Evolutionary conservation across 2,888 invertebrate species (phyloP), one percentile per base, ranked within the genome.

Genomic region (Morpho achilles): DNA sequence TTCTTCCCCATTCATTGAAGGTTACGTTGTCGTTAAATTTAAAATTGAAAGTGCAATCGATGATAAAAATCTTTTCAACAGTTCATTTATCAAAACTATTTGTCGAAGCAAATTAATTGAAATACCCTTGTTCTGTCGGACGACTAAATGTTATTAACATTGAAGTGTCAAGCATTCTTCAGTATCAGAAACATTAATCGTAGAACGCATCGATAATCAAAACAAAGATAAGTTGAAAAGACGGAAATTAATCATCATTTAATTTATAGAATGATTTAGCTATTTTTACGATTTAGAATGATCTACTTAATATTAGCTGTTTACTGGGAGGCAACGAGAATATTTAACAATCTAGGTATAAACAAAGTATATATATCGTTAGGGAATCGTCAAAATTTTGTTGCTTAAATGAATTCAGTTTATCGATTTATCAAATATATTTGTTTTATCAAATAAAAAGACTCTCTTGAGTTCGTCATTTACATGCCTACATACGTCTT

Each of bases 101-200:
- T 46, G 53, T 54, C 51, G 44, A 39, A 49, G 55, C 42, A 50
- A 45, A 53, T 51, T 56, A 56, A 62, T 62, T 54, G 53, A 54
- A 50, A 50, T 59, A 53, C 53, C 60, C 60, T 58, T 58, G 58
- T 55, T 55, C n/a, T 48, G 57, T 61, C 54, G 51, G 23, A 48
- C 48, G 48, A 54, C 45, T 48, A 52, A 55, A 48, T 45, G 32
- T 32, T 32, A 53, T 43, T 53, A 58, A 55, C 59, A 56, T 60
- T 60, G 56, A 60, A 41, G 48, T 55, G 60, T 55, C 58, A 44
- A 44, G 44, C 60, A 58, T 61, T 58, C 44, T 23, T 42, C 42
- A 39, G 50, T 48, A 10, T n/a, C 41, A 42, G 47, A 54, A 40
- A 47, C 40, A 53, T 53, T 54, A 48, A 54, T 54, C 54, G 48